These are phyloP conservation scores for Drepanosiphum platanoidis DNA, from an alignment of 2,888 invertebrate genomes.

Conservation along the genomic window DNA sequence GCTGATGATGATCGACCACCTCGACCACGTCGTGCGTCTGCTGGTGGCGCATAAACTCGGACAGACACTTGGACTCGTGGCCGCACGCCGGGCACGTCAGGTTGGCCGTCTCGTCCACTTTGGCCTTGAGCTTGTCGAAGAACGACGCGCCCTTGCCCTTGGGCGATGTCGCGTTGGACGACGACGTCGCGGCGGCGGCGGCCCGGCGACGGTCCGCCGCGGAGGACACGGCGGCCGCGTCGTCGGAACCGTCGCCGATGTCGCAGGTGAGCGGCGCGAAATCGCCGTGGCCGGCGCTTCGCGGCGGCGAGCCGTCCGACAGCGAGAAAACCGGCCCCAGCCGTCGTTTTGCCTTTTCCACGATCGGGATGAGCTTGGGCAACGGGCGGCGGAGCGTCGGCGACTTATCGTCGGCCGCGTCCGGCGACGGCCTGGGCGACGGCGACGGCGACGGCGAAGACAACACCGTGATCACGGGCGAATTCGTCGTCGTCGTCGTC, in stretches of 20 bases:
- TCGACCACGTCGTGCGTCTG: constrained; percentile 68
- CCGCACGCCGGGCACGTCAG: constrained; percentile 78
- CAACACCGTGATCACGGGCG: too few species aligned
- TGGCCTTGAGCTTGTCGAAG: constrained; percentile 83
- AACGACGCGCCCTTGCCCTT: constrained; percentile 80
- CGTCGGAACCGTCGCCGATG: neutral
- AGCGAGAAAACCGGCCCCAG: neutral
- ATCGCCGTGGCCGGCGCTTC: too few species aligned
- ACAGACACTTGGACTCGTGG: constrained; percentile 81
- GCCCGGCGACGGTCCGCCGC: neutral
- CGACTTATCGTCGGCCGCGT: constrained; percentile 5
- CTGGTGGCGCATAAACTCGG: constrained; percentile 83
- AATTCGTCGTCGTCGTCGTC: neutral
- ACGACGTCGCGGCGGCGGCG: constrained; percentile 44
- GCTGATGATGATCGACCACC: constrained; percentile 40
- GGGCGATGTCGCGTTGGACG: constrained; percentile 67
- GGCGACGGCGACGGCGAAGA: too few species aligned
- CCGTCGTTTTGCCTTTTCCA: neutral
- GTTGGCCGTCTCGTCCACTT: constrained; percentile 73
- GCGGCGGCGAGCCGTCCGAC: too few species aligned
- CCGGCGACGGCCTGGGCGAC: neutral
- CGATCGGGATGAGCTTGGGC: constrained; percentile 44
- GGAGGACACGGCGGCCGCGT: neutral
- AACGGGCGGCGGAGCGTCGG: constrained; percentile 28
- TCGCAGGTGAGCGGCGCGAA: constrained; percentile 69